Evolutionary conservation across 2,888 invertebrate species (phyloP), one percentile per base, ranked within the genome.

Genomic region (Phragmatobia fuliginosa): DNA sequence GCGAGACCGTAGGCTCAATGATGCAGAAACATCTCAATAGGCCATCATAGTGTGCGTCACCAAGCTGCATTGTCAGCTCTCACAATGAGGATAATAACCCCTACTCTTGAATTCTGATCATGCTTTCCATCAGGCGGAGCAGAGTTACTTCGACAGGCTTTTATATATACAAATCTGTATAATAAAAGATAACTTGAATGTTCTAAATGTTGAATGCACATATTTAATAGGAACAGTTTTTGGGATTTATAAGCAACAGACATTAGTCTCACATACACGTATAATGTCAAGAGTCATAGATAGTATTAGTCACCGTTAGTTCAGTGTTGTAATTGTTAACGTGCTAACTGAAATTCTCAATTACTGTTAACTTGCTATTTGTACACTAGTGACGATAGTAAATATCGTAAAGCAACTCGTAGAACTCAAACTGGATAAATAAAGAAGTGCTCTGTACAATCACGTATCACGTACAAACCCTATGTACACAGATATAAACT

Each of bases 351-450:
- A 38, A 67, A 56, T 70, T 68, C 38, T 33, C 21, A 60, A 73
- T 62, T 28, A 32, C 32, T 33, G 52, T 67, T 38, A 18, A 71
- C 52, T 31, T 28, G 52, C 38, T 60, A 16, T 62, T 56, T 62
- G 52, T 38, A 71, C 62, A 65, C 31, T 70, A 71, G 60, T 69
- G 67, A 68, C 65, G 58, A 38, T n/a, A 49, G 49, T 65, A 64
- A 69, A 45, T 31, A 68, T 11, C n/a, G 45, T 62, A 58, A 68
- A 66, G 45, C 49, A 63, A 69, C 71, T 62, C 32, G 63, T 63
- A 67, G 45, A 73, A 76, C 67, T 66, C 72, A 80, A 71, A 67
- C 69, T 77, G 75, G 67, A 68, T 70, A 73, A 70, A 77, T 79
- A 77, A 74, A 75, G 69, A 49, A 76, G 38, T 58, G 58, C n/a